Evolutionary conservation across 1,140 invertebrate species (phyloP).

Genomic region (Eriosoma lanigerum): DNA sequence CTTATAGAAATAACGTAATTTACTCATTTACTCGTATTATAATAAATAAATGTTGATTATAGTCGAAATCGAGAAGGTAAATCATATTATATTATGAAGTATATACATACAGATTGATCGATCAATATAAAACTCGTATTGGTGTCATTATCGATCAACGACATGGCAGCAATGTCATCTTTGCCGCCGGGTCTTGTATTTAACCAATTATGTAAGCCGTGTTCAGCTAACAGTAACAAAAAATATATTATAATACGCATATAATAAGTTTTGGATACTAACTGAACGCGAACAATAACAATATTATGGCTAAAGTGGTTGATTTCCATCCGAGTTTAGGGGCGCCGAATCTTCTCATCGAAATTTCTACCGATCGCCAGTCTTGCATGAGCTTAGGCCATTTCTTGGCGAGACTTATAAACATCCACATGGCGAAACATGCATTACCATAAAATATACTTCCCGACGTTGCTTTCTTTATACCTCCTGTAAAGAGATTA

Average conservation of each 20-base stretch:
- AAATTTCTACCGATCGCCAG: slow-evolving; percentile 60
- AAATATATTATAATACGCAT: no score
- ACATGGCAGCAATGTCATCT: slow-evolving; percentile 53
- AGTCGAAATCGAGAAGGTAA: no score
- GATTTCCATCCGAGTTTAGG: slow-evolving; percentile 53
- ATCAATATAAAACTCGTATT: slow-evolving; percentile 34
- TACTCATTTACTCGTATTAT: no score
- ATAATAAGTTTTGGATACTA: slow-evolving; percentile 21
- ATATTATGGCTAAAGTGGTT: slow-evolving; percentile 51
- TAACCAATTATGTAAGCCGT: slow-evolving; percentile 54
- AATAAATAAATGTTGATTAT: no score
- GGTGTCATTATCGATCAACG: slow-evolving; percentile 34
- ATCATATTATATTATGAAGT: no score
- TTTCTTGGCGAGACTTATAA: slow-evolving; percentile 58
- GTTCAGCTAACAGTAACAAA: slow-evolving; percentile 51
- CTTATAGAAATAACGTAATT: no score
- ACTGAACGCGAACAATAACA: slow-evolving; percentile 54
- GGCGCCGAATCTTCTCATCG: slow-evolving; percentile 58
- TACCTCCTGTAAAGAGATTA: slow-evolving; percentile 58
- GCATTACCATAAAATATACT: slow-evolving; percentile 61
- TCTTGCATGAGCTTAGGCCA: slow-evolving; percentile 59
- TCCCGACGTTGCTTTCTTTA: slow-evolving; percentile 60
- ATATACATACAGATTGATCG: slow-evolving; percentile 50
- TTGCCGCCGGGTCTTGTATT: slow-evolving; percentile 53
- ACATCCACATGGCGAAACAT: slow-evolving; percentile 58